Evolutionary conservation across 1,140 invertebrate species (phyloP).

Genomic region (Drosophila trapezifrons): DNA sequence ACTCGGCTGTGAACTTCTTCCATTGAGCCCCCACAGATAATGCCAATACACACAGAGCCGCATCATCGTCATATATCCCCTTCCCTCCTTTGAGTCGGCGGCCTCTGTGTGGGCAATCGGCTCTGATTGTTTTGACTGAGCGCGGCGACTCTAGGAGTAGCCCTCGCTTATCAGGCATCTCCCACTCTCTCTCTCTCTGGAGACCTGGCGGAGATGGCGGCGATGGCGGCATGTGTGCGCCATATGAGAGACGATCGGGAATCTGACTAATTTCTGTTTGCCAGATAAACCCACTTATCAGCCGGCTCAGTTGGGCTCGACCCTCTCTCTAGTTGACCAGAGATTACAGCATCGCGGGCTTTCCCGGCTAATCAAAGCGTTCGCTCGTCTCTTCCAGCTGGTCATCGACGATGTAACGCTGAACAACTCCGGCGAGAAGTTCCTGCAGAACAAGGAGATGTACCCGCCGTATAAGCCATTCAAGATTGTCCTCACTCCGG

Average conservation of each 20-base stretch:
- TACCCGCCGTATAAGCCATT: constrained; percentile 83
- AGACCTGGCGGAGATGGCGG: neutral
- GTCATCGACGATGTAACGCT: constrained; percentile 83
- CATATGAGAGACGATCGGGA: constrained; percentile 41
- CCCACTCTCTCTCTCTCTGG: neutral
- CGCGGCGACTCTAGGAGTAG: constrained; percentile 43
- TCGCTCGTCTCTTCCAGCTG: constrained; percentile 49
- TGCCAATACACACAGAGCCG: constrained; percentile 33
- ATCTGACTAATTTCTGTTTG: constrained; percentile 42
- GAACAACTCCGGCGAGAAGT: constrained; percentile 82
- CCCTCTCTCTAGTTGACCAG: constrained; percentile 4
- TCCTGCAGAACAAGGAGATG: constrained; percentile 83
- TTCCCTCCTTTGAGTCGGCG: constrained; percentile 9
- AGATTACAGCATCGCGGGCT: constrained; percentile 32
- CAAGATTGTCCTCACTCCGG: constrained; percentile 70
- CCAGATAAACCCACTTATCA: constrained; percentile 40
- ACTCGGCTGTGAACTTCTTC: constrained; percentile 79
- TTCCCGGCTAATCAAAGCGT: constrained; percentile 18
- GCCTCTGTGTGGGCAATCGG: constrained; percentile 51
- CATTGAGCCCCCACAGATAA: constrained; percentile 64
- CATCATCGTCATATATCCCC: constrained; percentile 17
- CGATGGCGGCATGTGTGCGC: constrained; percentile 31
- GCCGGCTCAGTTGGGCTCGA: constrained; percentile 28
- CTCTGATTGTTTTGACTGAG: constrained; percentile 70
- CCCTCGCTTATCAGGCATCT: constrained; percentile 54